phyloP scores from a whole-genome alignment of 2,797 vertebrate species.

The Gymnoscopelus microlampas region DNA sequence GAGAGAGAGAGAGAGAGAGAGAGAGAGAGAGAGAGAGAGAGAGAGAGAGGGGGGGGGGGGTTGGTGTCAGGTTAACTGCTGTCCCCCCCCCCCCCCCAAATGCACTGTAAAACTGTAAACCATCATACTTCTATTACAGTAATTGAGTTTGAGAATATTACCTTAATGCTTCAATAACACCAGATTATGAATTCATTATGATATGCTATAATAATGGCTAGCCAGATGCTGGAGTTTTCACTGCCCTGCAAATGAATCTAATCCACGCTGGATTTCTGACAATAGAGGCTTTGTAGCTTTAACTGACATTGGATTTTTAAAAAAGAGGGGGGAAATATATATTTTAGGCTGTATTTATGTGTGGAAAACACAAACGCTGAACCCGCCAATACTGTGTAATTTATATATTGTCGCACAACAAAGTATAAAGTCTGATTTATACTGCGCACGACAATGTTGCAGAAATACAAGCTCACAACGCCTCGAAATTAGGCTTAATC shows the following conservation, averaged over 20 bases:
- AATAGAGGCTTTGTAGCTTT: conserved; percentile 59
- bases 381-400: conserved; percentile 9
- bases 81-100: conserved; percentile 14
- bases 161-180: conserved; percentile 73
- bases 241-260: conserved; percentile 58
- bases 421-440: conserved; percentile 28
- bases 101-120: conserved; percentile 58
- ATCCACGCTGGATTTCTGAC: conserved; percentile 74
- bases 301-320: conserved; percentile 58
- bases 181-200: conserved; percentile 79
- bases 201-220: conserved; percentile 70
- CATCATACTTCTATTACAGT: conserved; percentile 71
- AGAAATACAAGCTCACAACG: too few relatives aligned
- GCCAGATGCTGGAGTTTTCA: conserved; percentile 76
- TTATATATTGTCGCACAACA: conserved; percentile 22
- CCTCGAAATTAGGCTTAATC: too few relatives aligned
- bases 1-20: too few relatives aligned
- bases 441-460: background rate
- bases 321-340: background rate
- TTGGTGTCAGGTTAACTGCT: conserved; percentile 21
- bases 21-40: conserved; percentile 6
- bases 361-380: conserved; percentile 14
- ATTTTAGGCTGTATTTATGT: conserved; percentile 48
- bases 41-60: background rate
- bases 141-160: conserved; percentile 78